These are phyloP conservation scores for Minunthozetes semirufus DNA, from an alignment of 2,888 invertebrate species.

Conservation along the genomic window DNA sequence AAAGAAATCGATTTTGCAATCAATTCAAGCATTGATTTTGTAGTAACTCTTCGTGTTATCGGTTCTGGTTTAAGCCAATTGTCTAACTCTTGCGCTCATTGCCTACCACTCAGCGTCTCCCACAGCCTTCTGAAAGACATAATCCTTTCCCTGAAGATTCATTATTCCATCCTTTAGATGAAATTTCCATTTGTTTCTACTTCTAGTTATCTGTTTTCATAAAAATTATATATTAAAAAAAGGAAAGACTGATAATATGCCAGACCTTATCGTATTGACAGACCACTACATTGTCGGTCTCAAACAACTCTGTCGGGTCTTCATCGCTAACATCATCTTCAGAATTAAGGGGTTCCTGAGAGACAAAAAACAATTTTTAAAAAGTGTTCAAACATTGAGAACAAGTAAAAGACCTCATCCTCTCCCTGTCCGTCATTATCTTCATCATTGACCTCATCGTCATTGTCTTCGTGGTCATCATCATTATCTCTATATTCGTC, in stretches of 20 bases:
- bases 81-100: neutral
- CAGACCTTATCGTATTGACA: constrained; percentile 97
- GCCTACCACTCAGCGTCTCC: constrained; percentile 96
- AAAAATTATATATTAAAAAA: constrained; percentile 42
- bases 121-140: constrained; percentile 95
- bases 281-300: constrained; percentile 97
- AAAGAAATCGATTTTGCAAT: neutral
- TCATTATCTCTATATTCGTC: constrained; percentile 52
- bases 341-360: constrained; percentile 84
- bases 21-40: neutral
- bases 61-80: neutral
- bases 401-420: constrained; percentile 45
- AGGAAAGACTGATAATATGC: neutral
- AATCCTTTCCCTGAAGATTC: constrained; percentile 97
- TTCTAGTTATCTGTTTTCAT: constrained; percentile 74
- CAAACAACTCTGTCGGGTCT: constrained; percentile 82
- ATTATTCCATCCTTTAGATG: constrained; percentile 98
- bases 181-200: constrained; percentile 99
- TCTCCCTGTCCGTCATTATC: constrained; percentile 57
- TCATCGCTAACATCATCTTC: constrained; percentile 93
- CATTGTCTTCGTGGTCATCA: constrained; percentile 59
- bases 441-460: constrained; percentile 53
- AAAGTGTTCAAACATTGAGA: neutral
- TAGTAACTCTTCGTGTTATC: neutral
- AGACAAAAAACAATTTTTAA: constrained; percentile 35